These are phyloP conservation scores for Otus sunia DNA, from an alignment of 2,113 vertebrate genomes.

Conservation along the genomic window DNA sequence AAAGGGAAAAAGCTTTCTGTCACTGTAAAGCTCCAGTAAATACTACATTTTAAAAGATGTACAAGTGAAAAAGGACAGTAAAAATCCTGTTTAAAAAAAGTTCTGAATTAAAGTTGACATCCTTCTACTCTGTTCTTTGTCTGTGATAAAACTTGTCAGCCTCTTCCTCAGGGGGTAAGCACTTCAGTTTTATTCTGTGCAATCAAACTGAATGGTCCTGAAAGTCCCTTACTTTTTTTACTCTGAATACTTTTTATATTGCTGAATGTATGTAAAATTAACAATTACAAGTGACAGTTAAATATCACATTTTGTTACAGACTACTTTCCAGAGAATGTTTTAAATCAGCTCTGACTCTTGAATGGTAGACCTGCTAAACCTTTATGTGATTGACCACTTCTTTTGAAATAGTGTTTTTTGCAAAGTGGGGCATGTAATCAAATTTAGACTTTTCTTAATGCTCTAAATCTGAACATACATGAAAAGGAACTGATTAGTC, in stretches of 20 bases:
- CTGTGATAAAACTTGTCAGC: neutral
- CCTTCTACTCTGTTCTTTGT: neutral
- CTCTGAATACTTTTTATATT: slow-evolving; percentile 2
- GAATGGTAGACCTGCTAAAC: neutral
- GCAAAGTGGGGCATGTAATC: neutral
- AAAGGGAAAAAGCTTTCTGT: neutral
- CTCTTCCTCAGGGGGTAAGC: neutral
- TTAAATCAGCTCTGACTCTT: neutral
- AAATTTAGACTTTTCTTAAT: neutral
- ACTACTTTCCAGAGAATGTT: neutral
- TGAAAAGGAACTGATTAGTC: neutral
- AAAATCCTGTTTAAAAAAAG: neutral
- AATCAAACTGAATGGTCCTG: neutral
- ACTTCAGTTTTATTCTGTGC: neutral
- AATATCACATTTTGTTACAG: slow-evolving; percentile 5
- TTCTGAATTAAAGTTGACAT: neutral
- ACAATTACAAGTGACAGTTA: neutral
- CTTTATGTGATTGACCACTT: neutral
- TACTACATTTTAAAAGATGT: neutral
- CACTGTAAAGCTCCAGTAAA: neutral
- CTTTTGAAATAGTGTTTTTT: neutral
- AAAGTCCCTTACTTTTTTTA: neutral
- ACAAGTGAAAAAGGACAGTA: neutral
- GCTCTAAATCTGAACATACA: neutral
- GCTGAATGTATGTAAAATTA: neutral